A percentile compares a stretch with the other conserved stretches of the same genome.
phyloP scores from a whole-genome alignment of 2,113 vertebrate genomes.

The Cromileptes altivelis region DNA sequence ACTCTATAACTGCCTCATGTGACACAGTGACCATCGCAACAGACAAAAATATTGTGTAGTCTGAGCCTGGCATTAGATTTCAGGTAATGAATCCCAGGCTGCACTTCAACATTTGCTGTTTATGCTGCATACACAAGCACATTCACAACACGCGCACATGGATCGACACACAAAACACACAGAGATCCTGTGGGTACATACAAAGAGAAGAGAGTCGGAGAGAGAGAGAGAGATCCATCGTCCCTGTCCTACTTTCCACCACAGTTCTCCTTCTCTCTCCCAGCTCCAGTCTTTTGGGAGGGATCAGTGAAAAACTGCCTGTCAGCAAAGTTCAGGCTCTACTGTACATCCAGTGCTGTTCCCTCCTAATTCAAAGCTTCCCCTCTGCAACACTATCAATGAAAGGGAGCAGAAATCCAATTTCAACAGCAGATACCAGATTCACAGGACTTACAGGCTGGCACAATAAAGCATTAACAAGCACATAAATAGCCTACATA shows the following conservation, averaged over 20 bases:
- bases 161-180: background rate
- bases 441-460: background rate
- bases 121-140: background rate
- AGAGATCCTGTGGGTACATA: slow-evolving; percentile 26
- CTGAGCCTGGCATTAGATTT: background rate
- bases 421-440: slow-evolving; percentile 13
- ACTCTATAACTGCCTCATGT: too few relatives aligned
- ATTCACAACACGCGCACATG: background rate
- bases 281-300: slow-evolving; percentile 61
- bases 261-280: slow-evolving; percentile 35
- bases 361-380: slow-evolving; percentile 53
- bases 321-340: slow-evolving; percentile 59
- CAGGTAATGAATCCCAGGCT: background rate
- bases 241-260: slow-evolving; percentile 63
- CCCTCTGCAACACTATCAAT: slow-evolving; percentile 19
- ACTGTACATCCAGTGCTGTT: slow-evolving; percentile 43
- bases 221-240: slow-evolving; percentile 33
- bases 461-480: background rate
- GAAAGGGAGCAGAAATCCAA: slow-evolving; percentile 7
- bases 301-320: slow-evolving; percentile 58
- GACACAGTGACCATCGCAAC: too few relatives aligned
- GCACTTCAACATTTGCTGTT: background rate
- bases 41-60: too few relatives aligned
- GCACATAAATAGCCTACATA: background rate
- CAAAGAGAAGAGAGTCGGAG: slow-evolving; percentile 1